Conservation (phyloP, 2,113 vertebrate genomes). For the Thymallus thymallus region DNA sequence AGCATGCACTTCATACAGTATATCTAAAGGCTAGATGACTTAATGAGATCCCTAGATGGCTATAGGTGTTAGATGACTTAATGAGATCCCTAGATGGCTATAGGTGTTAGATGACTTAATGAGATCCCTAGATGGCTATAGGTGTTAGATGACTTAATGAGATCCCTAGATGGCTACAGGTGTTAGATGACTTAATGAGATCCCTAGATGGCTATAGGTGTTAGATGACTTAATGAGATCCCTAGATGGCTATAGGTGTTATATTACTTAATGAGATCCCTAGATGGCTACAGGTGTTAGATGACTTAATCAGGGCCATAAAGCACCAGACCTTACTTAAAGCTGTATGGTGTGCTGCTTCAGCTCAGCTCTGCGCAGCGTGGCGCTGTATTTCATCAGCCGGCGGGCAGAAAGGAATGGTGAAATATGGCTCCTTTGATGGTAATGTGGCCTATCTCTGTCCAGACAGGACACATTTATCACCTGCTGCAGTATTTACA, state of each 20-base stretch:
- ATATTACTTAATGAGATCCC: conserved; percentile 49
- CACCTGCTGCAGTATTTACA: conserved; percentile 66
- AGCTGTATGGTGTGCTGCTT: conserved; percentile 51
- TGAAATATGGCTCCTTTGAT: conserved; percentile 75
- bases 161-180: no score
- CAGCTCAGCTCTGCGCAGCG: not conserved
- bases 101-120: no score
- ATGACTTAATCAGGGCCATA: conserved; percentile 62
- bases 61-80: no score
- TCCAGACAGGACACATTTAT: conserved; percentile 71
- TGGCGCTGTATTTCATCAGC: conserved; percentile 65
- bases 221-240: no score
- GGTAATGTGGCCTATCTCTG: conserved; percentile 75
- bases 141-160: no score
- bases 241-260: conserved; percentile 40
- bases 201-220: no score
- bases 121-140: conserved; percentile 44
- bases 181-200: no score
- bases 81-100: no score
- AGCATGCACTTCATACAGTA: no score
- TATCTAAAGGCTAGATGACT: no score
- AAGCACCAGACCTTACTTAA: conserved; percentile 63
- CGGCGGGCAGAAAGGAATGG: conserved; percentile 44
- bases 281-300: no score
- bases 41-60: no score